These are phyloP conservation scores for Lithobates sylvaticus DNA, from an alignment of 2,797 vertebrate genomes.

Conservation along the genomic window DNA sequence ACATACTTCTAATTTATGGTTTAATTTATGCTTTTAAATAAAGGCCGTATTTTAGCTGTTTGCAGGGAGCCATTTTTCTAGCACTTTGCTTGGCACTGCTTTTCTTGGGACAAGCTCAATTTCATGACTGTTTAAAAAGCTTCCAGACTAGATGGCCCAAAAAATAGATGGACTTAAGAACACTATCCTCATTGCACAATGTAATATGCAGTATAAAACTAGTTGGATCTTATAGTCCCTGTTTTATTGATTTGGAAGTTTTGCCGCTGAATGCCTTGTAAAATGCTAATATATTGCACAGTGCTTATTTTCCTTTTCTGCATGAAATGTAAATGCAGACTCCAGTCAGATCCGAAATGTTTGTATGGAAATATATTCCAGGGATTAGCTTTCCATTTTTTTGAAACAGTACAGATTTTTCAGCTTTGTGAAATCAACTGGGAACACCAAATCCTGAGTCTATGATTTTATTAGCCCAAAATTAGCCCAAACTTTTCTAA, in stretches of 20 bases:
- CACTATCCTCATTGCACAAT: not conserved
- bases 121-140: slow-evolving; percentile 25
- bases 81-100: slow-evolving; percentile 41
- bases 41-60: not conserved
- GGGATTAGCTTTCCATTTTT: not conserved
- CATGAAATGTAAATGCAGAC: not conserved
- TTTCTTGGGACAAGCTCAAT: slow-evolving; percentile 25
- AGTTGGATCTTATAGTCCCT: not conserved
- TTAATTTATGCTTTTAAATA: slow-evolving; percentile 42
- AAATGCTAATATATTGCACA: not conserved
- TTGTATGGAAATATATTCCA: no score
- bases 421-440: not conserved
- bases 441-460: not conserved
- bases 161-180: not conserved
- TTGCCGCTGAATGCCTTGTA: not conserved
- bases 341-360: not conserved
- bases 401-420: not conserved
- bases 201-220: not conserved
- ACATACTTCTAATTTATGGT: slow-evolving; percentile 37
- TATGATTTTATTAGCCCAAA: no score
- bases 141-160: not conserved
- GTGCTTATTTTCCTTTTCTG: not conserved
- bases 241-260: not conserved
- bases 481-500: not conserved
- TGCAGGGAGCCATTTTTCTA: slow-evolving; percentile 20